phyloP scores from a whole-genome alignment of 2,888 invertebrate genomes.

The Trissolcus japonicus region DNA sequence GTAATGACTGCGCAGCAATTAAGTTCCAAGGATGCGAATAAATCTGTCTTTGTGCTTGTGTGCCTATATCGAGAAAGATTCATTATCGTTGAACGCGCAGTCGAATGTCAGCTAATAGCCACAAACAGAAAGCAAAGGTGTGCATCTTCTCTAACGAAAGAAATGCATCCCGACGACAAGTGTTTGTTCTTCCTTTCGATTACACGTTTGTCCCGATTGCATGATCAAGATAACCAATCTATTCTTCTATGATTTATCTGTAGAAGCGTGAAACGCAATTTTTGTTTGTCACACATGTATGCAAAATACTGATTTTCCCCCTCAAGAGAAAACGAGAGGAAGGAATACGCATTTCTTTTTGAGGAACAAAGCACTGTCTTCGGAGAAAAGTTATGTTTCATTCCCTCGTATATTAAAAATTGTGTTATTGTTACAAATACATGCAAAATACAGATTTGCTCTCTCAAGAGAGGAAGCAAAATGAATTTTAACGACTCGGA shows the following conservation, averaged over 20 bases:
- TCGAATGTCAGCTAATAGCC: conserved; percentile 58
- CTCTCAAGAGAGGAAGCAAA: no score
- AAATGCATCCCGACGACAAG: conserved; percentile 54
- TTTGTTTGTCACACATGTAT: no score
- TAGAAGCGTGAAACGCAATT: conserved; percentile 8
- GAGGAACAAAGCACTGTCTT: no score
- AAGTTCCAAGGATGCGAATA: conserved; percentile 55
- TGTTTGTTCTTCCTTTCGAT: conserved; percentile 58
- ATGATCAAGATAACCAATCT: conserved; percentile 50
- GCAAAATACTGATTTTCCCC: no score
- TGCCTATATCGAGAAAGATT: conserved; percentile 57
- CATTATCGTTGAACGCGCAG: conserved; percentile 56
- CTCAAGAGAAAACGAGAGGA: no score
- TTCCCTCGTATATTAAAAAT: no score
- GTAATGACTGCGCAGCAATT: conserved; percentile 54
- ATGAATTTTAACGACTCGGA: no score
- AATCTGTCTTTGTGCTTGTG: conserved; percentile 53
- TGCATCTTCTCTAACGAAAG: conserved; percentile 43
- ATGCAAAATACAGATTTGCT: no score
- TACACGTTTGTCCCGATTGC: conserved; percentile 53
- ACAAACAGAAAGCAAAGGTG: conserved; percentile 54
- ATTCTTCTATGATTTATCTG: conserved; percentile 45
- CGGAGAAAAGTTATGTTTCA: no score
- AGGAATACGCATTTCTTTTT: no score
- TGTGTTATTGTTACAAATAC: no score